Evolutionary conservation across 2,113 vertebrate species (phyloP).

Genomic region (Lanius ludovicianus): DNA sequence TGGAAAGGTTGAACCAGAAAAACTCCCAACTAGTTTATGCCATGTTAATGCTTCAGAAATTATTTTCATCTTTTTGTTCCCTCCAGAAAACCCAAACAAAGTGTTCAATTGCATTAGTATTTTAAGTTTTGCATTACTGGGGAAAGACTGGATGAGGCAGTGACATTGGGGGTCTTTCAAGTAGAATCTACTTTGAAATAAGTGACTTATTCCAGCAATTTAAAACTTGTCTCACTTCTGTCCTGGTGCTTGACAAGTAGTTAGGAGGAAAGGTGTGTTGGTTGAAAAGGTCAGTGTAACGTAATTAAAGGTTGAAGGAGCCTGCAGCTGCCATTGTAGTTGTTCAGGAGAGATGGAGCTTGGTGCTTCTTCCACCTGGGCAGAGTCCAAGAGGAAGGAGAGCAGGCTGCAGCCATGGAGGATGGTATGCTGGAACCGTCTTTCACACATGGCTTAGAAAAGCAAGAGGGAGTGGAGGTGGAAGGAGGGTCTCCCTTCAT

Average conservation of each 20-base stretch:
- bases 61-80: background rate
- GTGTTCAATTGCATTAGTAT: background rate
- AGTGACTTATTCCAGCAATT: background rate
- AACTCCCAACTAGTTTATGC: background rate
- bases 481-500: background rate
- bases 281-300: background rate
- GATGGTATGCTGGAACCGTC: background rate
- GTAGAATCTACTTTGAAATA: background rate
- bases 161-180: background rate
- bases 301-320: conserved; percentile 2
- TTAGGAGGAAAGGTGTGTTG: conserved; percentile 3
- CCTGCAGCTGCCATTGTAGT: background rate
- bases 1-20: background rate
- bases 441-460: background rate
- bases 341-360: background rate
- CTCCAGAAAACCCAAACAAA: background rate
- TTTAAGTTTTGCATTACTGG: background rate
- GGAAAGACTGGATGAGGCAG: background rate
- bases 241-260: background rate
- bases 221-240: background rate
- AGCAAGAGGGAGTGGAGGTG: background rate
- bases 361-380: background rate
- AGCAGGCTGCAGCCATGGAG: background rate
- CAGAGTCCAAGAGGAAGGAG: background rate
- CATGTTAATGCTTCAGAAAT: background rate